A percentile compares a stretch with the other conserved stretches of the same genome.
Conservation (phyloP, 2,888 invertebrate genomes). For the Harpalus rubripes region DNA sequence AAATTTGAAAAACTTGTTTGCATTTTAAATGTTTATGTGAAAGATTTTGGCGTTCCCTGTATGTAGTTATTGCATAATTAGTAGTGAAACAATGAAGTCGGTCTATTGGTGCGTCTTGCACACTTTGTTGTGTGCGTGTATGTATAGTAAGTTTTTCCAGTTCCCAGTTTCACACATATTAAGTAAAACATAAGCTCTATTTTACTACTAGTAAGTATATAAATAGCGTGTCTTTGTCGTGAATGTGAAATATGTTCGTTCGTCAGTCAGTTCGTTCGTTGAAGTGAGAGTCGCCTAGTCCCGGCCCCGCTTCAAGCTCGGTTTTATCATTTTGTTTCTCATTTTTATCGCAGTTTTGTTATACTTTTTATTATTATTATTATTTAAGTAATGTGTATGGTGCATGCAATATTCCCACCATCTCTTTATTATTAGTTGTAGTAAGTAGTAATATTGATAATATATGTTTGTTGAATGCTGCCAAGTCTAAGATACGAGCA, state of each 20-base stretch:
- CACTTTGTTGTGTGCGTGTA: too few species aligned
- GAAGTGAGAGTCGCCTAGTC: constrained; percentile 51
- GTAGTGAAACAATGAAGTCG: too few species aligned
- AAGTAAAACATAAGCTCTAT: constrained; percentile 63
- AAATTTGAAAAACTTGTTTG: too few species aligned
- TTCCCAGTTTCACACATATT: constrained; percentile 19
- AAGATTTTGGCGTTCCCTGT: too few species aligned
- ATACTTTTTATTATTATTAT: constrained; percentile 72
- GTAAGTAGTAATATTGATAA: constrained; percentile 73
- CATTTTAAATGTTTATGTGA: too few species aligned
- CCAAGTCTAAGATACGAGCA: constrained; percentile 77
- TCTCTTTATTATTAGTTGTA: constrained; percentile 75
- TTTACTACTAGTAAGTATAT: constrained; percentile 60
- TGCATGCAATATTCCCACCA: constrained; percentile 76
- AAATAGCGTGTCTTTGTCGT: constrained; percentile 56
- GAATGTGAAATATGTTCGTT: constrained; percentile 41
- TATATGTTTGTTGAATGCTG: constrained; percentile 78
- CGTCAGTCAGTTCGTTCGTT: constrained; percentile 25
- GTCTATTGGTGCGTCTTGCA: too few species aligned
- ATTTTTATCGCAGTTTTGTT: constrained; percentile 72
- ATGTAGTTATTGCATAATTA: too few species aligned
- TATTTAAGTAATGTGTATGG: constrained; percentile 74
- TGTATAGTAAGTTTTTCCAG: constrained; percentile 7
- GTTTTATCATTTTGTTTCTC: constrained; percentile 66
- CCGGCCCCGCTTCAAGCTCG: constrained; percentile 54